Conservation (phyloP, 1,140 invertebrate species). For the Sweltsa coloradensis region DNA sequence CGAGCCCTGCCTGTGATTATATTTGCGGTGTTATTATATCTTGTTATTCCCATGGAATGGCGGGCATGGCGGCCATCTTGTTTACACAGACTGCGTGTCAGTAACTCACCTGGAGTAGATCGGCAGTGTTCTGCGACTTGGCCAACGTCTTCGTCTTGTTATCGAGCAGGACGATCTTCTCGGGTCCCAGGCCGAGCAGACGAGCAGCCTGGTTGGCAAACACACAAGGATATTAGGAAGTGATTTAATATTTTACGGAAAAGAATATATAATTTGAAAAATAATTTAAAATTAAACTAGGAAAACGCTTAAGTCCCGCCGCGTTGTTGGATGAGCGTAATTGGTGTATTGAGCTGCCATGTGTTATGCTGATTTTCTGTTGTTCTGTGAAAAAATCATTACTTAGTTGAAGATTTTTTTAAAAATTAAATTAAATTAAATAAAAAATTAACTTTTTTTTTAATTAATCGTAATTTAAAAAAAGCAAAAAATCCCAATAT, state of each 20-base stretch:
- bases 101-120: constrained; percentile 38
- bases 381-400: too few species aligned
- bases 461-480: too few species aligned
- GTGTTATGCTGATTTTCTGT: too few species aligned
- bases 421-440: neutral
- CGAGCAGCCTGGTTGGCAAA: constrained; percentile 38
- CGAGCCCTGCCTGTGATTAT: too few species aligned
- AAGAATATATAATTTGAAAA: neutral
- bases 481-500: too few species aligned
- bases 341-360: too few species aligned
- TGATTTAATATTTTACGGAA: neutral
- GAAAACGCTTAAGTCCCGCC: too few species aligned
- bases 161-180: constrained; percentile 50
- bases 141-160: constrained; percentile 45
- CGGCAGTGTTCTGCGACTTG: constrained; percentile 44
- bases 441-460: neutral
- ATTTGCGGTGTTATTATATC: too few species aligned
- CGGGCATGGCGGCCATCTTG: too few species aligned
- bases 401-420: neutral
- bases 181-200: constrained; percentile 45
- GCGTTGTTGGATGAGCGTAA: too few species aligned
- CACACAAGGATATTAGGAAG: neutral
- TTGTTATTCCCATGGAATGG: too few species aligned
- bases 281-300: too few species aligned
- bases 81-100: neutral